phyloP scores from a whole-genome alignment of 2,113 vertebrate species.

The Penelope pileata region DNA sequence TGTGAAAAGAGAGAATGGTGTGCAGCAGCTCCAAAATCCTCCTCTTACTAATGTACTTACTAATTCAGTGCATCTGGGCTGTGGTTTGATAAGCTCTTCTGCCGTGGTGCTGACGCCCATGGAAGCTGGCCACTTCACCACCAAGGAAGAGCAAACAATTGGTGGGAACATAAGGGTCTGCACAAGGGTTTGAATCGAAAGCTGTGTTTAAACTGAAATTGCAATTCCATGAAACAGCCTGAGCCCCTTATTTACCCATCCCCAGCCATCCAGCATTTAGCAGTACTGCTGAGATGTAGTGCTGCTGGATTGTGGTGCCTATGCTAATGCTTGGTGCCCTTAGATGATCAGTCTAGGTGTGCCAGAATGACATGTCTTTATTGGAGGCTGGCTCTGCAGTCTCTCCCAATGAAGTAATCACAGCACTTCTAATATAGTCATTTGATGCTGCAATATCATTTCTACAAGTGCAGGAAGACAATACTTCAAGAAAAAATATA shows the following conservation, averaged over 20 bases:
- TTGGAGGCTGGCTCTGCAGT: not conserved
- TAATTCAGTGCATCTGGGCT: not conserved
- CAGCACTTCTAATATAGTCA: not conserved
- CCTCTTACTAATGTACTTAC: not conserved
- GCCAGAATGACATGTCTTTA: not conserved
- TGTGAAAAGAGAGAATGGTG: not conserved
- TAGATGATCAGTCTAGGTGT: not conserved
- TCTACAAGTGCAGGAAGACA: slow-evolving; percentile 1
- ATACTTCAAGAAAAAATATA: slow-evolving; percentile 8
- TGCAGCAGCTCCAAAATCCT: not conserved
- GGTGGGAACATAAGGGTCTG: accelerated
- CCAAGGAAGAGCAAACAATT: not conserved
- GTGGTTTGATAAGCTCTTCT: not conserved
- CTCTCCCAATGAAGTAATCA: not conserved
- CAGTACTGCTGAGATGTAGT: not conserved
- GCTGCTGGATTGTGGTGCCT: too few relatives aligned
- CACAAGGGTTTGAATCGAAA: not conserved
- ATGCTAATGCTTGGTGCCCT: accelerated
- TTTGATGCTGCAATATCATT: not conserved
- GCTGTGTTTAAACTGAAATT: not conserved
- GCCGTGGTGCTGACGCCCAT: accelerated
- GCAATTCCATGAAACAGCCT: not conserved
- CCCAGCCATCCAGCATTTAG: not conserved
- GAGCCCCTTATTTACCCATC: not conserved
- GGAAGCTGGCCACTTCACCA: accelerated